Evolutionary conservation across 2,113 vertebrate genomes (phyloP).

Genomic region (Tachycineta bicolor): DNA sequence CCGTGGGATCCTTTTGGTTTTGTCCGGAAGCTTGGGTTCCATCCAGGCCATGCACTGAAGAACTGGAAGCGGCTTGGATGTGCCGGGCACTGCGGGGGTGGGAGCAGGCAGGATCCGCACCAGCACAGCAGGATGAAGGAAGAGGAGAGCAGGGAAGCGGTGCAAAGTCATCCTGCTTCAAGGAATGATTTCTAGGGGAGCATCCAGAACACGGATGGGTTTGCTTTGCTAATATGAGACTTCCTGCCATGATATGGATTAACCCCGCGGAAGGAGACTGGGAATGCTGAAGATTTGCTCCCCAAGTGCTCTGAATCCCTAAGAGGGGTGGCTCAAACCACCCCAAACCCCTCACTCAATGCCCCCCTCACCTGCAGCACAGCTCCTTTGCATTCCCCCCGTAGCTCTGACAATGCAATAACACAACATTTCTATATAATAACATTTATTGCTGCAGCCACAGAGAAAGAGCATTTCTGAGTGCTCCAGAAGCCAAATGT

Average conservation of each 20-base stretch:
- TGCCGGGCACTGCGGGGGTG: background rate
- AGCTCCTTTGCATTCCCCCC: background rate
- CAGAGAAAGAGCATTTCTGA: background rate
- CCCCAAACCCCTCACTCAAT: background rate
- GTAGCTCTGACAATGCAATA: rapidly evolving
- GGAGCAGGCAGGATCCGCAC: background rate
- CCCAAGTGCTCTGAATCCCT: background rate
- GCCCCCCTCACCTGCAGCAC: rapidly evolving
- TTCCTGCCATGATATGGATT: background rate
- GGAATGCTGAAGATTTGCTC: background rate
- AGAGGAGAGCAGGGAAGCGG: background rate
- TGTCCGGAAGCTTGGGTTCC: background rate
- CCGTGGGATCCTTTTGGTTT: rapidly evolving
- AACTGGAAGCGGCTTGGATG: background rate
- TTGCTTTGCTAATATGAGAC: background rate
- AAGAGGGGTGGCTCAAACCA: rapidly evolving
- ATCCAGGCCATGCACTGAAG: background rate
- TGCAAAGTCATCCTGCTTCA: background rate
- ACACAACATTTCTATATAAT: background rate
- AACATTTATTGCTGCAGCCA: background rate
- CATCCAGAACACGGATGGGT: background rate
- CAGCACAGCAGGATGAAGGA: background rate
- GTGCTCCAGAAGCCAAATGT: background rate
- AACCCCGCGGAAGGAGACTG: background rate
- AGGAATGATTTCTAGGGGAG: background rate